Evolutionary conservation across 2,888 invertebrate species (phyloP).

Genomic region (Hypomecis atomaria): DNA sequence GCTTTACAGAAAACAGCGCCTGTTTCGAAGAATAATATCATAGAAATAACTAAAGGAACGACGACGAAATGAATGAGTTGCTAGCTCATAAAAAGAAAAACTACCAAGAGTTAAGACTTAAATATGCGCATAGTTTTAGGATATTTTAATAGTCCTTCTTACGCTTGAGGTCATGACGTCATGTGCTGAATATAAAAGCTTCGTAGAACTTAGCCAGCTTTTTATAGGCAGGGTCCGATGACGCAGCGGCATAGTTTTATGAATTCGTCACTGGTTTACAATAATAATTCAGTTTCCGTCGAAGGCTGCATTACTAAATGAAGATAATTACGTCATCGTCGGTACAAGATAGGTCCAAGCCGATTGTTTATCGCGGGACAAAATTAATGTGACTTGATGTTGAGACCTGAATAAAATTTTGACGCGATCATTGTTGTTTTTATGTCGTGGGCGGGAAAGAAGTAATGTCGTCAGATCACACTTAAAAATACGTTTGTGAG

Average conservation of each 20-base stretch:
- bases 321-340: slow-evolving; percentile 52
- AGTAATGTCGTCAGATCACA: too few species aligned
- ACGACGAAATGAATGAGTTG: not conserved
- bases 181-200: slow-evolving; percentile 20
- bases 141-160: slow-evolving; percentile 1
- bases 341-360: slow-evolving; percentile 27
- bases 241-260: slow-evolving; percentile 44
- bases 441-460: too few species aligned
- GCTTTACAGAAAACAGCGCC: not conserved
- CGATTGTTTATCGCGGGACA: slow-evolving; percentile 21
- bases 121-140: not conserved
- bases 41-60: not conserved
- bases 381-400: slow-evolving; percentile 6
- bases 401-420: not conserved
- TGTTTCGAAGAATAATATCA: not conserved
- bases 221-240: slow-evolving; percentile 33
- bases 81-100: not conserved
- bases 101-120: not conserved
- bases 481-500: too few species aligned
- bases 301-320: slow-evolving; percentile 51
- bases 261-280: slow-evolving; percentile 47
- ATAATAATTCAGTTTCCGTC: slow-evolving; percentile 42
- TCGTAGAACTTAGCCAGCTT: slow-evolving; percentile 36
- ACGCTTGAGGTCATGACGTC: slow-evolving; percentile 23
- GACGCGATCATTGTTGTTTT: not conserved